Percentiles rank a stretch among this genome's conserved stretches.
Conservation (phyloP, 2,888 invertebrate genomes). For the Clitarchus hookeri region DNA sequence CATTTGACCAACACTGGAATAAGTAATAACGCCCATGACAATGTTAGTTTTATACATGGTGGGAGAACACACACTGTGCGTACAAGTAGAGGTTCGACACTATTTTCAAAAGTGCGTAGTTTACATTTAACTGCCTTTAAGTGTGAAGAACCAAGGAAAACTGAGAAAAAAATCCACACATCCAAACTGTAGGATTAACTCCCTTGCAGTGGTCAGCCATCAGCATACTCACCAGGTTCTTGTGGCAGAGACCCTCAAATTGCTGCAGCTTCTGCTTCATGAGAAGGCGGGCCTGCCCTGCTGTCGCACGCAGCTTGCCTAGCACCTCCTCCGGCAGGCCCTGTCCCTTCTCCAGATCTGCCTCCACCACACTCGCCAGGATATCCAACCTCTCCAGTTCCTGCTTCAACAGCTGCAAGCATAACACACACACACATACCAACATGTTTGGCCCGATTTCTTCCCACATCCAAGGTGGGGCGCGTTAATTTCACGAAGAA, state of each 20-base stretch:
- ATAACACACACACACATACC: background rate
- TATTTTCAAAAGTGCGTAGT: no score
- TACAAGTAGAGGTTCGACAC: no score
- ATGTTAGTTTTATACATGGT: no score
- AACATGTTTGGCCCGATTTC: background rate
- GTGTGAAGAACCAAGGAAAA: no score
- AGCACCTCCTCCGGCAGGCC: constrained; percentile 75
- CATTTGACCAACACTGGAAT: no score
- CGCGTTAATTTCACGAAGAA: background rate
- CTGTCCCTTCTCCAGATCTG: constrained; percentile 62
- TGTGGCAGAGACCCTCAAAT: constrained; percentile 78
- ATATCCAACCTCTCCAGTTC: constrained; percentile 73
- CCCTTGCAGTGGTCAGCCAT: no score
- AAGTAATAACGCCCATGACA: no score
- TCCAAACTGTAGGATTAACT: no score
- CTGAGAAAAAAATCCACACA: no score
- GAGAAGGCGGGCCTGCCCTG: constrained; percentile 89
- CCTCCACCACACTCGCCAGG: constrained; percentile 70
- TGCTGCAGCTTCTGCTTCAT: constrained; percentile 94
- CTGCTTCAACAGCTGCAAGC: constrained; percentile 65
- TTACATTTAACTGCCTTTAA: no score
- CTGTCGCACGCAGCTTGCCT: constrained; percentile 82
- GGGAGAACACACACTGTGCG: no score
- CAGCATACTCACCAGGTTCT: constrained; percentile 62
- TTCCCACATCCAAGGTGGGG: background rate